phyloP scores from a whole-genome alignment of 2,888 invertebrate species.

The Tetragonula carbonaria region DNA sequence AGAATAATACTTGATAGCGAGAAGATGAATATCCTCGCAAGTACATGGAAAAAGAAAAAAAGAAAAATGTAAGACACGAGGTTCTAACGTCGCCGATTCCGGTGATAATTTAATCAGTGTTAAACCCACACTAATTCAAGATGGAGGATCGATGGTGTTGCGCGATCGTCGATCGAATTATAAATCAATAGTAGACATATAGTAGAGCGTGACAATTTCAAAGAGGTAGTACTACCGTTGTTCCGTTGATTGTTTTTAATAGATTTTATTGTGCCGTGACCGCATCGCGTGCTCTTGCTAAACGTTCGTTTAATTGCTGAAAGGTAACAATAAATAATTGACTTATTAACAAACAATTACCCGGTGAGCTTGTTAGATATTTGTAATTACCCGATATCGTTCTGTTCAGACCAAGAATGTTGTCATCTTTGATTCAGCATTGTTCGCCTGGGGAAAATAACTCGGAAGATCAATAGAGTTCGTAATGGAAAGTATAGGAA shows the following conservation, averaged over 20 bases:
- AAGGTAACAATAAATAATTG: constrained; percentile 39
- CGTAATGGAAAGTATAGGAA: constrained; percentile 15
- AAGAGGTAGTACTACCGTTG: constrained; percentile 81
- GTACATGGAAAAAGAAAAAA: constrained; percentile 3
- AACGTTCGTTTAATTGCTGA: constrained; percentile 45
- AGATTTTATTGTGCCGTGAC: constrained; percentile 82
- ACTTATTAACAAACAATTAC: constrained; percentile 31
- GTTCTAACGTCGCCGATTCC: constrained; percentile 39
- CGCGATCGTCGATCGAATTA: constrained; percentile 65
- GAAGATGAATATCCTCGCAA: constrained; percentile 23
- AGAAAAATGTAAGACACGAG: constrained; percentile 21
- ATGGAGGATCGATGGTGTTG: constrained; percentile 33
- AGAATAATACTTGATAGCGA: constrained; percentile 36
- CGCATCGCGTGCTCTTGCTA: constrained; percentile 72
- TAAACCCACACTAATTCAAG: constrained; percentile 46
- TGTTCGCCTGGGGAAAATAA: constrained; percentile 20
- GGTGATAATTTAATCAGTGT: constrained; percentile 45
- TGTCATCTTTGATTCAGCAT: background rate
- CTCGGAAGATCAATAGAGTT: constrained; percentile 38
- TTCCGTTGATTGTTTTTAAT: constrained; percentile 83
- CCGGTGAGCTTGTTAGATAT: constrained; percentile 13
- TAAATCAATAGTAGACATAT: constrained; percentile 77
- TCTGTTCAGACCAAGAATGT: background rate
- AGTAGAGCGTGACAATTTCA: constrained; percentile 78
- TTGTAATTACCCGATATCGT: constrained; percentile 10